A percentile compares a stretch with the other conserved stretches of the same genome.
Conservation (phyloP, 2,113 vertebrate species). For the Sterrhoptilus dennistouni region DNA sequence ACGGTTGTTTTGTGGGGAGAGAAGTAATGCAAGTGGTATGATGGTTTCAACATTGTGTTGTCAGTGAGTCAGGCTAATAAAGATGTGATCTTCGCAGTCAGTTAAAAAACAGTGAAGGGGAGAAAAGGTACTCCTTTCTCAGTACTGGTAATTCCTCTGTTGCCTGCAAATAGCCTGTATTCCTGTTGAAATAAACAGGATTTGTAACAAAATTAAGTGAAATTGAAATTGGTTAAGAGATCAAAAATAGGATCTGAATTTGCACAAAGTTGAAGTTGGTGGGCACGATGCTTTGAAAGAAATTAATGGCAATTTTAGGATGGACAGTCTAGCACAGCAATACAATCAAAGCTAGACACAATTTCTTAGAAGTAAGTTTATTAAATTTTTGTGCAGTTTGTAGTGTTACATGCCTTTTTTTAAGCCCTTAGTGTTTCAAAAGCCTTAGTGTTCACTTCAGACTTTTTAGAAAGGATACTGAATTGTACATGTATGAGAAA, state of each 20-base stretch:
- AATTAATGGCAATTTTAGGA: not conserved
- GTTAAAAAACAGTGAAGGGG: not conserved
- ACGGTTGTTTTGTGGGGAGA: not conserved
- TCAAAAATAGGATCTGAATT: not conserved
- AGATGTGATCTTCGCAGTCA: not conserved
- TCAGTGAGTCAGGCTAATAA: not conserved
- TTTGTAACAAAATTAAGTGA: not conserved
- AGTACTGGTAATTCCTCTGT: not conserved
- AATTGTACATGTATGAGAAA: not conserved
- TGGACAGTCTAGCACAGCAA: not conserved
- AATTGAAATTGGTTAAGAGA: not conserved
- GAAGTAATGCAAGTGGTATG: not conserved
- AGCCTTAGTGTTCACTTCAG: not conserved
- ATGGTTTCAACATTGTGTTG: not conserved
- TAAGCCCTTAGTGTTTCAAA: not conserved
- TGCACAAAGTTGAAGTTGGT: not conserved
- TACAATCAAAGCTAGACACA: not conserved
- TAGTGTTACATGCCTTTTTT: not conserved
- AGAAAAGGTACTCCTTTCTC: not conserved
- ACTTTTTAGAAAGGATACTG: not conserved
- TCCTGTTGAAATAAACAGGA: not conserved
- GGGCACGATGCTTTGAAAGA: not conserved
- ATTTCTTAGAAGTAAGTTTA: not conserved
- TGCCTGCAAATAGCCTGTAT: not conserved
- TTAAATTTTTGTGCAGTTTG: not conserved